Percentiles rank a stretch among this genome's conserved stretches.
These are phyloP conservation scores for Cryptoblepharus egeriae DNA, from an alignment of 2,797 vertebrate species.

Conservation along the genomic window DNA sequence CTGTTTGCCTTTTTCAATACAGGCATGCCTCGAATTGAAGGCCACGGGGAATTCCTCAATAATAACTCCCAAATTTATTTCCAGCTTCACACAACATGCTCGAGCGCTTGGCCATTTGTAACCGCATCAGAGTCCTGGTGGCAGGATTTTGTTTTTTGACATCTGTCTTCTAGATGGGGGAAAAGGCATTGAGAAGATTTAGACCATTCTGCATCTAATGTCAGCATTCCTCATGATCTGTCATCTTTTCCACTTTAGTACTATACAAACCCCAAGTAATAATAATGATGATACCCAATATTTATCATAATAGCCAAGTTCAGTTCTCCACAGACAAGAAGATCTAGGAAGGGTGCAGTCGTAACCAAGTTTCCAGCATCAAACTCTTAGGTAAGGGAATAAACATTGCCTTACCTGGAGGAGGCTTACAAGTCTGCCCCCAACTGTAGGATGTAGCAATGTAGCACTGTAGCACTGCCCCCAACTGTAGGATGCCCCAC, in stretches of 20 bases:
- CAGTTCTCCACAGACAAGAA: too few species aligned
- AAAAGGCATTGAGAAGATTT: constrained; percentile 65
- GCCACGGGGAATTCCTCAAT: constrained; percentile 57
- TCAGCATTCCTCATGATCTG: constrained; percentile 48
- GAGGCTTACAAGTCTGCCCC: too few species aligned
- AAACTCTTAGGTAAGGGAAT: too few species aligned
- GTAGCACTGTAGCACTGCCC: too few species aligned
- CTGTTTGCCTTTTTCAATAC: constrained; percentile 54
- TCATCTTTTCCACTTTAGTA: constrained; percentile 53
- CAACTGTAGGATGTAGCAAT: too few species aligned
- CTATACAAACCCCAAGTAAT: constrained; percentile 56
- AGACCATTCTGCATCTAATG: constrained; percentile 29
- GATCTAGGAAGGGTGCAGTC: too few species aligned
- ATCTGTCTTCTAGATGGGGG: constrained; percentile 56
- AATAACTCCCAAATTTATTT: constrained; percentile 72
- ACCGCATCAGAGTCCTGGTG: constrained; percentile 51
- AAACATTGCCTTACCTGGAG: too few species aligned
- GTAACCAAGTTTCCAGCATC: too few species aligned
- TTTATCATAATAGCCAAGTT: too few species aligned
- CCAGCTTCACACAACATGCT: constrained; percentile 36
- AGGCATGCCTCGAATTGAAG: constrained; percentile 54
- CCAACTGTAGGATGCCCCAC: too few species aligned
- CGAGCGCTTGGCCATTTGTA: constrained; percentile 56
- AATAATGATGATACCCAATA: too few species aligned
- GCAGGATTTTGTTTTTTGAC: constrained; percentile 45